Conservation (phyloP, 2,113 vertebrate species). For the Orycteropus afer region DNA sequence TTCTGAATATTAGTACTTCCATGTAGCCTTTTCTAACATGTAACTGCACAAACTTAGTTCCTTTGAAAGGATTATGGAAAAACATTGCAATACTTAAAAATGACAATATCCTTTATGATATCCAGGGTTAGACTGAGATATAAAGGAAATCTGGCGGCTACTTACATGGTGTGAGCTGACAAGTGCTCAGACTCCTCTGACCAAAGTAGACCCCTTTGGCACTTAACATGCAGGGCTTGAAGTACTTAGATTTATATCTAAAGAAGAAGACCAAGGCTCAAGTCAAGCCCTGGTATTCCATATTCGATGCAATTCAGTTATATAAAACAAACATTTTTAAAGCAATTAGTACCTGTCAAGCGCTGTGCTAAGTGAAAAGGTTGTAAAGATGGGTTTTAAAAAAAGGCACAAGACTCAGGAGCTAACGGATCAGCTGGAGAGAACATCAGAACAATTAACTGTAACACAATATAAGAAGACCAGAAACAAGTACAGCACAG, state of each 20-base stretch:
- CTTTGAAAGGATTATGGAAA: not conserved
- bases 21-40: not conserved
- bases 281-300: not conserved
- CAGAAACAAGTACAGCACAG: not conserved
- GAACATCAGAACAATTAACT: not conserved
- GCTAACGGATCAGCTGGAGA: not conserved
- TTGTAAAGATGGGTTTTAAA: not conserved
- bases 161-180: not conserved
- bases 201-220: not conserved
- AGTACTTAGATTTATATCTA: not conserved
- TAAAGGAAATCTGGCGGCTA: not conserved
- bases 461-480: not conserved
- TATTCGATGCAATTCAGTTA: not conserved
- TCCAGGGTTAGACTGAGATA: not conserved
- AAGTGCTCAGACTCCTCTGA: not conserved
- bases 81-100: not conserved
- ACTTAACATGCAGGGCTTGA: not conserved
- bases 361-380: not conserved
- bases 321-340: constrained; percentile 11
- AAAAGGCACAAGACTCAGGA: not conserved
- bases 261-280: not conserved
- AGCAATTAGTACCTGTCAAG: not conserved
- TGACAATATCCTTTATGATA: not conserved
- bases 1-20: not conserved
- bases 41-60: not conserved